Percentiles rank a stretch among this genome's conserved stretches.
Evolutionary conservation across 2,113 vertebrate species (phyloP).

Genomic region (Dipodomys ordii): DNA sequence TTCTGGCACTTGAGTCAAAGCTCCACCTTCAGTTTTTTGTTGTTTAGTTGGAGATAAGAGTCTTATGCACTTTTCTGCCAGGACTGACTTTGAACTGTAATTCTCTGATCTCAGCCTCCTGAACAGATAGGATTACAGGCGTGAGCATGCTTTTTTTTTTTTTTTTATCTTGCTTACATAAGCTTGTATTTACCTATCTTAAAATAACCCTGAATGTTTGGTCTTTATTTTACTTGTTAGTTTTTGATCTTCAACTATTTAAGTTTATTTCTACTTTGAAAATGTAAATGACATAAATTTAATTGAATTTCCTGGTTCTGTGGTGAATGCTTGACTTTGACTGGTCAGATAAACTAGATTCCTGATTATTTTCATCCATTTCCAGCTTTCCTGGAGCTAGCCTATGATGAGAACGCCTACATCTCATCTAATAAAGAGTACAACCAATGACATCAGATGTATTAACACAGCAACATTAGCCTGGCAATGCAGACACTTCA

Average conservation of each 20-base stretch:
- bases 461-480: neutral
- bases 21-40: no score
- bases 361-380: conserved; percentile 18
- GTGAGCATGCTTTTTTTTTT: neutral
- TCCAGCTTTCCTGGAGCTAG: neutral
- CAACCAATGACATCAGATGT: no score
- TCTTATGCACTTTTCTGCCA: no score
- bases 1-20: no score
- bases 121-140: no score
- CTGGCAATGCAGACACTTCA: neutral
- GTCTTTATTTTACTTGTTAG: neutral
- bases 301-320: neutral
- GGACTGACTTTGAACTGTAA: no score
- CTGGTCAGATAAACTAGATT: neutral
- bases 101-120: no score
- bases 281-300: neutral
- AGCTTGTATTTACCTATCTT: neutral
- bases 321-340: neutral
- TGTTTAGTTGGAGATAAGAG: no score
- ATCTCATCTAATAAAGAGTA: no score
- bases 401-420: no score
- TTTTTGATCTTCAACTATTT: neutral
- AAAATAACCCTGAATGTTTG: neutral
- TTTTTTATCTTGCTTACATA: neutral
- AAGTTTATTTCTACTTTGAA: neutral